These are phyloP conservation scores for Coptotermes formosanus DNA, from an alignment of 1,140 invertebrate genomes.

Conservation along the genomic window DNA sequence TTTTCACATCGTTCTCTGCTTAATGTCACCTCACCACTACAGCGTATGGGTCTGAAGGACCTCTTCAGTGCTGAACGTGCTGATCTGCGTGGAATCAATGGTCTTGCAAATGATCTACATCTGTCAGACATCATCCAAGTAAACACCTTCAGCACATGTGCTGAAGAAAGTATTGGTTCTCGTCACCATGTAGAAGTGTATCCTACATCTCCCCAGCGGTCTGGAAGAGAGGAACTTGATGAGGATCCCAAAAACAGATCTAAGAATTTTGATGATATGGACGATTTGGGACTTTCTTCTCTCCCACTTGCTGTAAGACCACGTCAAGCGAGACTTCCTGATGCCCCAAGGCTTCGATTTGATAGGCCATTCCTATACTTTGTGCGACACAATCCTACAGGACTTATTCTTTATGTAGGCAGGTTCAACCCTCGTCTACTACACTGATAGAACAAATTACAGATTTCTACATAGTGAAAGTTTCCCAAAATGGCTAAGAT, in stretches of 20 bases:
- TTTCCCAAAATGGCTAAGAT: too few species aligned
- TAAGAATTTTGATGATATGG: conserved; percentile 39
- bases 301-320: conserved; percentile 65
- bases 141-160: conserved; percentile 75
- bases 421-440: conserved; percentile 66
- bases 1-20: conserved; percentile 78
- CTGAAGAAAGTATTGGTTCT: conserved; percentile 67
- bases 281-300: conserved; percentile 48
- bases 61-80: conserved; percentile 70
- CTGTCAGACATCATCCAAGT: conserved; percentile 77
- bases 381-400: conserved; percentile 81
- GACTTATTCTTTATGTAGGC: conserved; percentile 80
- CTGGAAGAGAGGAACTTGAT: conserved; percentile 29
- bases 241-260: neutral
- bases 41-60: conserved; percentile 75
- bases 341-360: conserved; percentile 71
- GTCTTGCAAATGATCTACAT: conserved; percentile 68
- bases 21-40: conserved; percentile 71
- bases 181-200: conserved; percentile 77
- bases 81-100: conserved; percentile 76
- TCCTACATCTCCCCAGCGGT: conserved; percentile 59
- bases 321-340: conserved; percentile 65
- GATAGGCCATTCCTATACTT: conserved; percentile 84
- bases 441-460: neutral
- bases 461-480: too few species aligned